Evolutionary conservation across 2,113 vertebrate genomes (phyloP).

Genomic region (Planiliza haematocheilus): DNA sequence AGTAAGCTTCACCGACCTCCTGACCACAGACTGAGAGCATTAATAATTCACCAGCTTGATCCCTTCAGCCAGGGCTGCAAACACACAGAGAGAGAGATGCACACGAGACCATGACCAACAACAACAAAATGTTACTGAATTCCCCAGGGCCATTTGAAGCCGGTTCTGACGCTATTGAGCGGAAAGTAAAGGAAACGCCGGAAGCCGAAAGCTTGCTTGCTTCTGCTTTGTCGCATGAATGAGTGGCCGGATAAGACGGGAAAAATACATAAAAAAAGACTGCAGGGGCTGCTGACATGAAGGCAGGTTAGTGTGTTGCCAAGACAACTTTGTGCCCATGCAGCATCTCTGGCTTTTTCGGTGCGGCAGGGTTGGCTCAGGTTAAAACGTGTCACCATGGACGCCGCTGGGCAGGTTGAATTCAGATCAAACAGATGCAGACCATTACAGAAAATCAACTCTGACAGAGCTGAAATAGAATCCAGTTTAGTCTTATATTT

Average conservation of each 20-base stretch:
- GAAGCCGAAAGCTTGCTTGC: conserved; percentile 24
- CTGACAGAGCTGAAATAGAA: not conserved
- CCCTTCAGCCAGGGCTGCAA: conserved; percentile 25
- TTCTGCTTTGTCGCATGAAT: conserved; percentile 47
- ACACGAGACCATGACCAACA: conserved; percentile 1
- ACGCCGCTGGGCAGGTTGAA: conserved; percentile 2
- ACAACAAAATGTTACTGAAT: not conserved
- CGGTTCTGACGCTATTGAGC: conserved; percentile 25
- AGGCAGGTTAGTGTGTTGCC: conserved; percentile 8
- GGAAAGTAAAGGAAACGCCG: conserved; percentile 32
- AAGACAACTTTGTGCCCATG: conserved; percentile 8
- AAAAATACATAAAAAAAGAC: not conserved
- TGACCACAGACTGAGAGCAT: conserved; percentile 47
- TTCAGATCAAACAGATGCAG: conserved; percentile 17
- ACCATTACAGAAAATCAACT: conserved; percentile 13
- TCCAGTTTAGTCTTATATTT: too few species aligned
- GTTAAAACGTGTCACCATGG: conserved; percentile 5
- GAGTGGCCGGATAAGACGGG: conserved; percentile 21
- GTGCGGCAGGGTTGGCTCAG: conserved; percentile 7
- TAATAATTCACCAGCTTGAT: conserved; percentile 57
- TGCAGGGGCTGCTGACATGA: conserved; percentile 3
- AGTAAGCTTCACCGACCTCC: conserved; percentile 37
- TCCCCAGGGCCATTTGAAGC: conserved; percentile 21
- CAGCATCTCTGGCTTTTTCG: not conserved
- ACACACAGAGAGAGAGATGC: too few species aligned